Evolutionary conservation across 1,140 invertebrate genomes (phyloP).

Genomic region (Daktulosphaira vitifoliae): DNA sequence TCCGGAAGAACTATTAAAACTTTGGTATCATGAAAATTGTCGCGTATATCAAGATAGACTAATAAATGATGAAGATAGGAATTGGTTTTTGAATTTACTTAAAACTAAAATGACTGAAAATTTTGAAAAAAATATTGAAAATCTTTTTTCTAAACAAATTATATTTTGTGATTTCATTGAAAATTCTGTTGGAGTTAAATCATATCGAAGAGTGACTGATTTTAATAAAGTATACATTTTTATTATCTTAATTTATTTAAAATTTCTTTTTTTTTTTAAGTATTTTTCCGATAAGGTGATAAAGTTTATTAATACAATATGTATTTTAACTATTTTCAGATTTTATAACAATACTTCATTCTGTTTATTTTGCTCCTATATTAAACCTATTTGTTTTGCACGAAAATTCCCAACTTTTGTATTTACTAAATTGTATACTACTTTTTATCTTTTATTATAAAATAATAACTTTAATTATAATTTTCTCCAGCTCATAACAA

Average conservation of each 20-base stretch:
- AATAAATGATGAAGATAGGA: constrained; percentile 68
- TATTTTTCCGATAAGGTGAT: too few species aligned
- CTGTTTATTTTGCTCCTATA: too few species aligned
- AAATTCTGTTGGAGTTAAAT: constrained; percentile 42
- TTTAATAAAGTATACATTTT: constrained; percentile 83
- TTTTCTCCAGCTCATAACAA: too few species aligned
- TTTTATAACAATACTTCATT: too few species aligned
- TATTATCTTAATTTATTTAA: too few species aligned
- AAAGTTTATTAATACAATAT: too few species aligned
- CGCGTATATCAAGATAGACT: constrained; percentile 88
- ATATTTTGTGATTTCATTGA: constrained; percentile 83
- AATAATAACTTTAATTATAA: constrained; percentile 51
- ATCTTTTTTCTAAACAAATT: constrained; percentile 56
- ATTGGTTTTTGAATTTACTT: constrained; percentile 65
- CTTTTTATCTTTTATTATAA: too few species aligned
- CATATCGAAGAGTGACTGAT: constrained; percentile 58
- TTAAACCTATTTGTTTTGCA: too few species aligned
- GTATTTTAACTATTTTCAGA: too few species aligned
- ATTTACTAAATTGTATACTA: too few species aligned
- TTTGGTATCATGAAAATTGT: constrained; percentile 87
- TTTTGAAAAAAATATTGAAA: constrained; percentile 53
- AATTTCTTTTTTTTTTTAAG: too few species aligned
- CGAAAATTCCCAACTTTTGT: too few species aligned
- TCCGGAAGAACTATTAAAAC: constrained; percentile 41
- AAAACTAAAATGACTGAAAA: constrained; percentile 50